Base-by-base conservation (phyloP, 1,140 invertebrate genomes). In the Callitettix versicolor region DNA sequence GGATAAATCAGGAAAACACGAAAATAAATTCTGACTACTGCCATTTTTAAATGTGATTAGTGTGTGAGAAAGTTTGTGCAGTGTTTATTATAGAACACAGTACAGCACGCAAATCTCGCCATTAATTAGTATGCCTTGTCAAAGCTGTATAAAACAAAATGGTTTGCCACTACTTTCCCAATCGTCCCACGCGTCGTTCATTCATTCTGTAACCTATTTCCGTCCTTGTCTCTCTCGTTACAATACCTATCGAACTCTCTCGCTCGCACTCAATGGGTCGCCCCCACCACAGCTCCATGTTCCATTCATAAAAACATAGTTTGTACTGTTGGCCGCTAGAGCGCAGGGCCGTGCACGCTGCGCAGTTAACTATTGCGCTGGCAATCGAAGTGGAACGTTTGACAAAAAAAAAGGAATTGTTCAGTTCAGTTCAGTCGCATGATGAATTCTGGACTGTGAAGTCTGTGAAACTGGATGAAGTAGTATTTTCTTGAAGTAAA, bases 281-380 rank as follows among this genome's bases (percentile, higher is more conserved):
- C 43, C 54, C 54, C 54, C 54, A 20, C 54, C 38, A 17, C 17
- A 18, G 15, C 33, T 43, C 26, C 21, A 44, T 51, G 43, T 22
- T 53, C 54, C 54, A 55, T 55, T 55, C 54, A 55, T 55, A 55
- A 55, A 55, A 55, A 55, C 43, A 30, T 46, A 46, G 44, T 26
- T 49, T 21, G 18, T 12, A 17, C n/a, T 7, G n/a, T n/a, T 30
- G n/a, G 44, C 54, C 54, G 54, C 44, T 41, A 40, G 33, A 43
- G 30, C 33, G 52, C 54, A 21, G 15, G 24, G n/a, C 7, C 21
- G 46, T n/a, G 33, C 33, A 30, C n/a, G 24, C 42, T 55, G 54
- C 54, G 54, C 54, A 48, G n/a, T 48, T 7, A n/a, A 14, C 41
- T 15, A n/a, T 17, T 49, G 54, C 54, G 54, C 54, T 24, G 3